Base-by-base conservation (phyloP, 2,888 invertebrate genomes). In the Agriopis aurantiaria region DNA sequence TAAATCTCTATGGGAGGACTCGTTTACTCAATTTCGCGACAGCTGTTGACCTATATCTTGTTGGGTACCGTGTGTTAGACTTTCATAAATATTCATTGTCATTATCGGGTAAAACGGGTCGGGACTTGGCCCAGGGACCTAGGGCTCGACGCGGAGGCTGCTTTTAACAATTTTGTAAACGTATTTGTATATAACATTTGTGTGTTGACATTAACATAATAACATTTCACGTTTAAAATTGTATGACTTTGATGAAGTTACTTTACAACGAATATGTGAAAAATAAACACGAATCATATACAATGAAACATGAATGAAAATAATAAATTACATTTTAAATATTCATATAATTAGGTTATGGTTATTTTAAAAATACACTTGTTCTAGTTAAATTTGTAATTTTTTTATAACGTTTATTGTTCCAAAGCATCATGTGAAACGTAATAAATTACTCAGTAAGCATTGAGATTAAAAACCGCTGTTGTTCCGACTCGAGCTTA, bases 21-120 rank as follows among this genome's bases (percentile, higher is more conserved):
- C 73, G 65, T 74, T 77, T 64, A 73, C 73, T 75, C 71, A 75
- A 74, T 72, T 66, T 56, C 52, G 68, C 61, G 75, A 71, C 75
- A 77, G 74, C 69, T 75, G 75, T 70, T 75, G 75, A 75, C 75
- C 73, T 60, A 63, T 69, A 71, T 72, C 70, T 71, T 73, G 68
- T 69, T 64, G 72, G 67, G 67, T 57, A 45, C 67, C 64, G 72
- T 65, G 61, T 71, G 66, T 70, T 58, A 49, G 49, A 61, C 11
- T 63, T 66, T 67, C 70, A 66, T 71, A 63, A 63, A 71, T 71
- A 71, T 71, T 71, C 66, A 71, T 63, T 63, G 63, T 66, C 61
- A 40, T 70, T 66, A 70, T 59, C 62, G 52, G 48, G 14, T 33
- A 53, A 51, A 45, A 52, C 45, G 58, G 53, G 43, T 43, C 9